phyloP scores from a whole-genome alignment of 2,113 vertebrate species.

The Podiceps cristatus region DNA sequence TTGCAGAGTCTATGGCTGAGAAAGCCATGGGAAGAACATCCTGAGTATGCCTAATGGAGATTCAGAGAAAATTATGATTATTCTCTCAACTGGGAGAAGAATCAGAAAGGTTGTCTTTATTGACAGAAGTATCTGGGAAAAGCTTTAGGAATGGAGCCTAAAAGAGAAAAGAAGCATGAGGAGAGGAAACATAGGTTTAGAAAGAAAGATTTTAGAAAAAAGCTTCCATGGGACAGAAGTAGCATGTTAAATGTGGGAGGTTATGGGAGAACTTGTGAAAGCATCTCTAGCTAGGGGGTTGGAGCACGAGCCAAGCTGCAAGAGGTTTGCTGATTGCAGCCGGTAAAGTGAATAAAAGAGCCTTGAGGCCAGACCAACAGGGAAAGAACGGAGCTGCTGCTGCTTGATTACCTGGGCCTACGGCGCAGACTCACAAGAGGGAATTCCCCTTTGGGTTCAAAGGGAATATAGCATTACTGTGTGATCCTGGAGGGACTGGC shows the following conservation, averaged over 20 bases:
- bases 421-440: background rate
- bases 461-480: background rate
- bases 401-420: background rate
- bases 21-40: background rate
- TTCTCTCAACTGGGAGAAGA: background rate
- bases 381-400: background rate
- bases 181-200: background rate
- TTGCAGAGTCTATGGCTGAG: background rate
- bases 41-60: background rate
- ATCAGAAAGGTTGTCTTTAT: background rate
- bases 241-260: background rate
- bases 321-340: background rate
- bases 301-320: background rate
- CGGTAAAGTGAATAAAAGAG: background rate
- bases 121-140: background rate
- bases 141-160: background rate
- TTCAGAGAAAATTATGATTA: background rate
- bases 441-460: conserved; percentile 3
- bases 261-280: background rate
- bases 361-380: background rate
- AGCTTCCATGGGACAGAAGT: background rate
- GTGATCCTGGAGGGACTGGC: background rate
- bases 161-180: background rate
- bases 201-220: background rate
- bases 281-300: background rate